phyloP scores from a whole-genome alignment of 2,888 invertebrate genomes.

The Slavum lentiscoides region DNA sequence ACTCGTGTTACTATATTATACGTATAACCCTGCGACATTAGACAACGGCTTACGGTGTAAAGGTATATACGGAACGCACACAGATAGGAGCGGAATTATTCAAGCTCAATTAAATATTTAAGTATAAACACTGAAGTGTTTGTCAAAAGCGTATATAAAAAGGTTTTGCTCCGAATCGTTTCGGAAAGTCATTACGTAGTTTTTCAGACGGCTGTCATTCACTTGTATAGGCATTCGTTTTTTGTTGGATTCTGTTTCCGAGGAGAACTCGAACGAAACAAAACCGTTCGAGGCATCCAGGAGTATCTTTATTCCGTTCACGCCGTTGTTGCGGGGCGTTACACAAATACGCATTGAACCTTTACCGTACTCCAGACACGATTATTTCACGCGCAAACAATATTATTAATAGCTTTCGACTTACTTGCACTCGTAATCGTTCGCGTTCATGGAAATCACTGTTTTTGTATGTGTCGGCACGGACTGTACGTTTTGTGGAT shows the following conservation, averaged over 20 bases:
- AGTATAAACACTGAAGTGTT: conserved; percentile 38
- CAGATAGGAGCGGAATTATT: conserved; percentile 3
- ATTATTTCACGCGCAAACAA: not conserved
- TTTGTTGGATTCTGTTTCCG: not conserved
- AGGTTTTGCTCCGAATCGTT: not conserved
- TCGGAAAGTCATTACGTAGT: not conserved
- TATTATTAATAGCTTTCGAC: conserved; percentile 60
- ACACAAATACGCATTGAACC: no score
- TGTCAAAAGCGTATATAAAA: conserved; percentile 3
- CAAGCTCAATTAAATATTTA: conserved; percentile 21
- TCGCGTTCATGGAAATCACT: conserved; percentile 83
- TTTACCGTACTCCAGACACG: no score
- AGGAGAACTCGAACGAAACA: no score
- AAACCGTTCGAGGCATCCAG: no score
- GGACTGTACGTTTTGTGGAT: conserved; percentile 74
- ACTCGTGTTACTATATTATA: conserved; percentile 7
- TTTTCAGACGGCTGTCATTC: not conserved
- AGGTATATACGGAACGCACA: not conserved
- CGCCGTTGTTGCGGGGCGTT: no score
- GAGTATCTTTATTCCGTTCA: no score
- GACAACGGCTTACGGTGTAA: conserved; percentile 14
- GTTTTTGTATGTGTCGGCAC: conserved; percentile 85
- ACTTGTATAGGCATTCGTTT: not conserved
- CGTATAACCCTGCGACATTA: not conserved
- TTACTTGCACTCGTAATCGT: conserved; percentile 96